Evolutionary conservation across 2,797 vertebrate genomes (phyloP).

Genomic region (Etheostoma perlongum): DNA sequence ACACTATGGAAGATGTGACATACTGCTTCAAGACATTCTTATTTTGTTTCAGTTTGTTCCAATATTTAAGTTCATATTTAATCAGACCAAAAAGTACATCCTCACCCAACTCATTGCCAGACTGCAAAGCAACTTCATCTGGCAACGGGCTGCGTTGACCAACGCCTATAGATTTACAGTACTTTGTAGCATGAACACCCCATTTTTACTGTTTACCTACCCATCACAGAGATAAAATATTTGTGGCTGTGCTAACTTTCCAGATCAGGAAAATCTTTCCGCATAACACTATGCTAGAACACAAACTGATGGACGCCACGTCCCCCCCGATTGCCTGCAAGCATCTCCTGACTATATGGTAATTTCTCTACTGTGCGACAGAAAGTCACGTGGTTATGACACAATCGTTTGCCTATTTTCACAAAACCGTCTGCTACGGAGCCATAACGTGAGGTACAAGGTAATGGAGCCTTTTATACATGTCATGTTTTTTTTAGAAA

Average conservation of each 20-base stretch:
- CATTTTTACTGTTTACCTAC: neutral
- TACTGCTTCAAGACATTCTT: neutral
- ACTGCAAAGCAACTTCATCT: neutral
- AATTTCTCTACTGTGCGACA: too few species aligned
- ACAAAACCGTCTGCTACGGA: too few species aligned
- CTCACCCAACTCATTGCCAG: too few species aligned
- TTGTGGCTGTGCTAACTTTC: neutral
- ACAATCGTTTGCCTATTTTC: too few species aligned
- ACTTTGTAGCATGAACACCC: neutral
- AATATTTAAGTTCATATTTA: neutral
- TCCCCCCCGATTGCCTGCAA: too few species aligned
- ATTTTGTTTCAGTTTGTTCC: neutral
- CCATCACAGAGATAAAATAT: neutral
- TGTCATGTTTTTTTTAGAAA: too few species aligned
- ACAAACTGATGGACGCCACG: neutral
- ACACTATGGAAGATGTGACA: neutral
- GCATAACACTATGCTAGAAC: too few species aligned
- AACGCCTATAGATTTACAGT: neutral
- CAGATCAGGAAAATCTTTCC: neutral
- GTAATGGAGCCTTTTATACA: too few species aligned
- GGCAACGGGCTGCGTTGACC: neutral
- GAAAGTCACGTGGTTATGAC: too few species aligned
- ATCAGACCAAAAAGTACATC: neutral
- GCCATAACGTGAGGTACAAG: too few species aligned
- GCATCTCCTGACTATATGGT: too few species aligned